phyloP scores from a whole-genome alignment of 2,797 vertebrate species.

The Mallotus villosus region DNA sequence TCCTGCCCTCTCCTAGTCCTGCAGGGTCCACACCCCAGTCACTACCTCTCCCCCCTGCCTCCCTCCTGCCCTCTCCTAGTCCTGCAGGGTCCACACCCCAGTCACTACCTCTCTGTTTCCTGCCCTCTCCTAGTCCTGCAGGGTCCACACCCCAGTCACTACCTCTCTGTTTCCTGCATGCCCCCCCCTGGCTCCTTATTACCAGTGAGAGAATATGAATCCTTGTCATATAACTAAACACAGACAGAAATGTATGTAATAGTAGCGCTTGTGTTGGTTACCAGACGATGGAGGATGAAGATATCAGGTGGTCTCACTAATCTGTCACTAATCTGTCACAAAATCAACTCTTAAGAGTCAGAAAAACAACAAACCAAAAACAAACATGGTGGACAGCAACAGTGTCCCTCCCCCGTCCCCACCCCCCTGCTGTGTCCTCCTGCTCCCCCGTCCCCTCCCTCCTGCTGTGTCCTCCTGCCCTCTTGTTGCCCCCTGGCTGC shows the following conservation, averaged over 20 bases:
- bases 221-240: no score
- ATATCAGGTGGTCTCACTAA: no score
- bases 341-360: no score
- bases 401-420: constrained; percentile 26
- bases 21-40: neutral
- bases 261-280: no score
- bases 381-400: no score
- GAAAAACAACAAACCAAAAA: no score
- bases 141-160: neutral
- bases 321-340: no score
- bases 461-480: constrained; percentile 56
- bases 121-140: constrained; percentile 17
- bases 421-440: constrained; percentile 15
- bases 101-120: neutral
- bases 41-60: constrained; percentile 50
- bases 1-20: no score
- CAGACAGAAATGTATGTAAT: no score
- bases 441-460: constrained; percentile 35
- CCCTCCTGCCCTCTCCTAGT: no score
- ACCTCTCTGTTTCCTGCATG: constrained; percentile 28
- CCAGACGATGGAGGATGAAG: no score
- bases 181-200: constrained; percentile 54
- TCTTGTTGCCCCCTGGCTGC: constrained; percentile 48
- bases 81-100: neutral
- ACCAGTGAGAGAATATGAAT: constrained; percentile 14